These are phyloP conservation scores for Ceyx margarethae DNA, from an alignment of 2,113 vertebrate genomes.

Conservation along the genomic window DNA sequence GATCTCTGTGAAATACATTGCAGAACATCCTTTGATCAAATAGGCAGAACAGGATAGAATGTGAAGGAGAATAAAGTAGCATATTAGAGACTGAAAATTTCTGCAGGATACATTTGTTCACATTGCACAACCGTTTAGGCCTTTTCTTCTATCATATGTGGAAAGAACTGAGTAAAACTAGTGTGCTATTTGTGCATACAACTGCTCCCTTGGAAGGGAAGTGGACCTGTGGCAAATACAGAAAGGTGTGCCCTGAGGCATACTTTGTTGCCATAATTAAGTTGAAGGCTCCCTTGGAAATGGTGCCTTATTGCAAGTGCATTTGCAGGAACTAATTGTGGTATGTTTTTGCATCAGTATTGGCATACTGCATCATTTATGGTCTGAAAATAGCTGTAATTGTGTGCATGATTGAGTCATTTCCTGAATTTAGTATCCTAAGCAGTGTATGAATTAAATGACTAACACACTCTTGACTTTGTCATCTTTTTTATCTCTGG, in stretches of 20 bases:
- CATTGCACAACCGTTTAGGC: not conserved
- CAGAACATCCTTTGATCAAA: not conserved
- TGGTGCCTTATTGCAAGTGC: constrained; percentile 60
- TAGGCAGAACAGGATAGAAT: not conserved
- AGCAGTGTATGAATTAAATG: constrained; percentile 70
- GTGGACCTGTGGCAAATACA: not conserved
- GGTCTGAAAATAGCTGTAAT: constrained; percentile 78
- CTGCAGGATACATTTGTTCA: not conserved
- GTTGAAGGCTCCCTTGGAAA: constrained; percentile 75
- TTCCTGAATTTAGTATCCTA: constrained; percentile 76
- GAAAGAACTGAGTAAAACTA: not conserved
- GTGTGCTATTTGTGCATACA: too few species aligned
- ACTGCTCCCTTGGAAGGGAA: too few species aligned
- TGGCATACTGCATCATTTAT: constrained; percentile 70
- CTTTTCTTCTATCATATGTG: not conserved
- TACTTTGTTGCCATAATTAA: constrained; percentile 74
- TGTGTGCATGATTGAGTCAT: constrained; percentile 78
- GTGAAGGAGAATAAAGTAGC: not conserved
- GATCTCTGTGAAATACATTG: not conserved
- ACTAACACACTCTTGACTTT: constrained; percentile 72
- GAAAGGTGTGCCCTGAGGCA: constrained; percentile 61
- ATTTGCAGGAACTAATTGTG: constrained; percentile 77
- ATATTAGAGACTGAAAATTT: not conserved
- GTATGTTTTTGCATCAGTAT: constrained; percentile 75
- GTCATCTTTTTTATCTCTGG: constrained; percentile 65